Evolutionary conservation across 1,140 invertebrate genomes (phyloP), one percentile per base, ranked within the genome.

Genomic region (Lutraria rhynchaena): DNA sequence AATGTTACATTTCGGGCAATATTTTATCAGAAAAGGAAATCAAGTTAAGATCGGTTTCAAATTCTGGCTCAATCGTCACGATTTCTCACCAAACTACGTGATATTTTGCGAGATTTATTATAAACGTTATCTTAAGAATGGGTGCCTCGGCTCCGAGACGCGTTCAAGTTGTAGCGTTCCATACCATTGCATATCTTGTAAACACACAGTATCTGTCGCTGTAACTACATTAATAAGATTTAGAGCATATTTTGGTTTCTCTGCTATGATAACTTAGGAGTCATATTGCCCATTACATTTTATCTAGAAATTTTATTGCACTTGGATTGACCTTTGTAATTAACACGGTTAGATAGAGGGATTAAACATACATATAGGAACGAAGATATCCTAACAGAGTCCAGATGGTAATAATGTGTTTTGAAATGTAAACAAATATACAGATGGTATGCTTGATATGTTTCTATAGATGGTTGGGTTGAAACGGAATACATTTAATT

Each of bases 11-110:
- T 35, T 61, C 37, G 31, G 60, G 60, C 35, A 63, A 33, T 63
- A 24, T 27, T 27, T 57, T 55, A 71, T 71, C 69, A 71, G 69
- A 37, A 53, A 49, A 71, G 41, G 73, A 60, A 75, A 75, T 75
- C 73, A 75, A 60, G 29, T n/a, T n/a, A 44, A 61, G 57, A 61
- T 61, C 33, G 55, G 33, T 61, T 75, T 61, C 33, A 44, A 61
- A 75, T 65, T 75, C 63, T 63, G 55, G 60, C 75, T 80, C 76
- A 80, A 80, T 80, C 76, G 76, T 80, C 76, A 80, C 76, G 76
- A 80, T 31, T 67, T 80, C 76, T 80, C 76, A 37, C 76, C 53
- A 55, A 24, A 67, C 63, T 58, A 69, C 76, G 76, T 70, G 76
- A 80, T 77, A 80, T 80, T 67, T 80, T 15, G 51, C 65, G 76